phyloP scores from a whole-genome alignment of 2,888 invertebrate genomes.

The Epinotia nisella region DNA sequence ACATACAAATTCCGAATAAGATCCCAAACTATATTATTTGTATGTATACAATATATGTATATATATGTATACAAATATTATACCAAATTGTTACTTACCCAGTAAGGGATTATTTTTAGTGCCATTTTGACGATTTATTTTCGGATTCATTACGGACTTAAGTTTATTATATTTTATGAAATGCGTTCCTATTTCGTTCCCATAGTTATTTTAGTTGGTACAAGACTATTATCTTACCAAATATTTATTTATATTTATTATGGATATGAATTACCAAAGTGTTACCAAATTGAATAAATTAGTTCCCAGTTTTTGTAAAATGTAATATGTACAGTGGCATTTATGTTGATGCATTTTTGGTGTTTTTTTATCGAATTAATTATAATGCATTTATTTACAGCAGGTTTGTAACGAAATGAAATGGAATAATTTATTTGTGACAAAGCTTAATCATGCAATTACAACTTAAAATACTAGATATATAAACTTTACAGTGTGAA shows the following conservation, averaged over 20 bases:
- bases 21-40: neutral
- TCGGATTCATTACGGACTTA: constrained; percentile 9
- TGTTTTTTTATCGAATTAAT: neutral
- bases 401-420: neutral
- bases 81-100: constrained; percentile 18
- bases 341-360: constrained; percentile 18
- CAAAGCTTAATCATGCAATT: no score
- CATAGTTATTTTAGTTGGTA: constrained; percentile 47
- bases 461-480: no score
- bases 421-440: no score
- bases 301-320: constrained; percentile 10
- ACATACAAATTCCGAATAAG: constrained; percentile 4
- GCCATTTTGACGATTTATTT: constrained; percentile 25
- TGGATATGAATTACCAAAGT: constrained; percentile 21
- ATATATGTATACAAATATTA: constrained; percentile 19
- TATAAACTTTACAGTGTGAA: no score
- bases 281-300: constrained; percentile 36
- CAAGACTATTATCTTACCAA: neutral
- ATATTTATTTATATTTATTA: constrained; percentile 34
- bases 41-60: neutral
- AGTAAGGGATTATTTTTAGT: constrained; percentile 17
- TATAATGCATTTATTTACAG: constrained; percentile 8
- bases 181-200: constrained; percentile 56
- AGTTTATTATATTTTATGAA: constrained; percentile 30
- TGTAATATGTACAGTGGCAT: neutral